Base-by-base conservation (phyloP, 2,888 invertebrate genomes). In the Blastobasis adustella region DNA sequence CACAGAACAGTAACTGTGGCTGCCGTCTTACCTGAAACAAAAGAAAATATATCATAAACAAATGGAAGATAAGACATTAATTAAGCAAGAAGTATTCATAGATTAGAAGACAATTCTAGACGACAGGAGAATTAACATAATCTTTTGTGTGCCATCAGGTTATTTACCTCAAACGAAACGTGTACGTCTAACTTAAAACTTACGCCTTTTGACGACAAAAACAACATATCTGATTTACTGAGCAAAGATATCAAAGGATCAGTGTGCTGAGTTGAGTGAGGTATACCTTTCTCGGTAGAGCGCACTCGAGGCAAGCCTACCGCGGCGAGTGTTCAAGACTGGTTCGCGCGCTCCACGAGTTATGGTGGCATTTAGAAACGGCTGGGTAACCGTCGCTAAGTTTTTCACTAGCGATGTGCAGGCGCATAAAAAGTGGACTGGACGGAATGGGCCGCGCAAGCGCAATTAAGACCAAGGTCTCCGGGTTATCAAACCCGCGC, bases 401-500 rank as follows among this genome's bases (percentile, higher is more conserved):
- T 85, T 84, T 81, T 43, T 82, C 82, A 80, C 83, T 83, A 84
- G 85, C 80, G 82, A 85, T 87, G 82, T 82, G 88, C 88, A 86
- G 79, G 84, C 82, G 78, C 78, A 87, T 86, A 87, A 87, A 87
- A 87, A 87, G 84, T 82, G 80, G 86, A 76, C 85, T 70, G 77
- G 76, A 76, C 76, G 76, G 82, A 87, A 82, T 85, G 83, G 85
- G 80, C 82, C 76, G 82, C 81, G 80, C 81, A 78, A 80, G 79
- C 84, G 86, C 87, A 88, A 88, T 88, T 88, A 88, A 87, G 87
- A 86, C 86, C 87, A 88, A 88, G 88, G 88, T 88, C 88, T 86
- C 72, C 87, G 77, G 88, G 88, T 88, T 88, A 88, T 88, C 88
- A 87, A 88, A 88, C 88, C 75, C 87, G 80, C 76, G 83, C 73